These are phyloP conservation scores for Mactra quadrangularis DNA, from an alignment of 1,140 invertebrate species.

Conservation along the genomic window DNA sequence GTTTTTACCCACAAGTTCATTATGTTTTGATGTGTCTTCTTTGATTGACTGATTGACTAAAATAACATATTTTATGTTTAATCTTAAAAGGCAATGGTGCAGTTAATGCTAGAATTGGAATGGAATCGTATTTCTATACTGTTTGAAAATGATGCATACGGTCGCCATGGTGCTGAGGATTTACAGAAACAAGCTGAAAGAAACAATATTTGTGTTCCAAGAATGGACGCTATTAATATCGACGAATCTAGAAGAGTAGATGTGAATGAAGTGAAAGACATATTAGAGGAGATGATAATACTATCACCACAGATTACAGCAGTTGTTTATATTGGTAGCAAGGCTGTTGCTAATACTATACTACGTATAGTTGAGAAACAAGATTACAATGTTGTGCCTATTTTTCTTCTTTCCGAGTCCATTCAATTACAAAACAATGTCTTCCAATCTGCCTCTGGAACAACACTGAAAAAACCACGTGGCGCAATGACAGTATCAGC, in stretches of 20 bases:
- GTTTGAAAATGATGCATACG: conserved; percentile 60
- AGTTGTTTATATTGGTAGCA: conserved; percentile 36
- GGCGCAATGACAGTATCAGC: conserved; percentile 28
- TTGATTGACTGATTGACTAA: no score
- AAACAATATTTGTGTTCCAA: conserved; percentile 48
- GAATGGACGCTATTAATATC: not conserved
- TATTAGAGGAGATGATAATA: not conserved
- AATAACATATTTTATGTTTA: no score
- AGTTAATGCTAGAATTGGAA: conserved; percentile 41
- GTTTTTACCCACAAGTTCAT: no score
- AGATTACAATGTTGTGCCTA: not conserved
- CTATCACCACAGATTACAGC: conserved; percentile 11
- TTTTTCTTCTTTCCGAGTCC: conserved; percentile 51
- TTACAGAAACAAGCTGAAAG: not conserved
- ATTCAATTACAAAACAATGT: conserved; percentile 5
- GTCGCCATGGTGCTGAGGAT: not conserved
- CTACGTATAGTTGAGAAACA: conserved; percentile 2
- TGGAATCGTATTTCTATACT: conserved; percentile 64
- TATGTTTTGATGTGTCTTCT: no score
- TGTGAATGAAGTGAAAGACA: not conserved
- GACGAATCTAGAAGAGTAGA: not conserved
- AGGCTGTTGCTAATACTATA: conserved; percentile 6
- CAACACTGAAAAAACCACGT: conserved; percentile 5
- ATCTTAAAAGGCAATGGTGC: conserved; percentile 57
- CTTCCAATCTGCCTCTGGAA: not conserved